Base-by-base conservation (phyloP, 1,140 invertebrate species). In the Lepidurus arcticus region DNA sequence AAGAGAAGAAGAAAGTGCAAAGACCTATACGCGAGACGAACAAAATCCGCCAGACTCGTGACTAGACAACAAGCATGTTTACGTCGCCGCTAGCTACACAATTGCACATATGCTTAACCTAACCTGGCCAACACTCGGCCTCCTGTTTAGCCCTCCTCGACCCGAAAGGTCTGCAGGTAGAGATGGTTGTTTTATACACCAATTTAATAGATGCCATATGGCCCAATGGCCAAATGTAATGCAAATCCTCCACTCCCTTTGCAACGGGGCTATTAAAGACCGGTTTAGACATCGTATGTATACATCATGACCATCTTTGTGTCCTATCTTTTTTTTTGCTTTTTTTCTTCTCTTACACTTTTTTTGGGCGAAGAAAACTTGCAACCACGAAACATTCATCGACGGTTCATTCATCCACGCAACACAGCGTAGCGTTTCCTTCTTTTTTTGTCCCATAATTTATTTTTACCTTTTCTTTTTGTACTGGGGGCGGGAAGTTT, bases 71-170 rank as follows among this genome's bases (percentile, higher is more conserved):
- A 65, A 16, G 16, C 53, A 16, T 65, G 8, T 65, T 65, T 65
- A 65, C 13, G 53, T 16, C 53, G 53, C 53, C 53, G 16, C 21
- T 65, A 65, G 53, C 53, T 21, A 65, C 7, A 65, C 13, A 21
- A 65, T 65, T 65, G 53, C 53, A 65, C 53, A 65, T 65, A 65
- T 65, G 53, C 53, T 65, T 65, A 65, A 65, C 53, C 53, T 65
- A 65, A 21, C 16, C 53, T 13, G 53, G 53, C 53, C 45, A 65
- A 21, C 53, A 65, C 16, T 65, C 53, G 53, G 21, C 16, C 16
- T 65, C 21, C 53, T n/a, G 53, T 34, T 34, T 34, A 34, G 34
- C 34, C 53, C 53, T n/a, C 53, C 53, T 65, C 53, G 53, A 65
- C 53, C 8, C 53, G 8, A 65, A 21, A 65, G 16, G 34, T 65